Percentiles rank a stretch among this genome's conserved stretches.
These are phyloP conservation scores for Whitmania pigra DNA, from an alignment of 1,140 invertebrate species.

Conservation along the genomic window DNA sequence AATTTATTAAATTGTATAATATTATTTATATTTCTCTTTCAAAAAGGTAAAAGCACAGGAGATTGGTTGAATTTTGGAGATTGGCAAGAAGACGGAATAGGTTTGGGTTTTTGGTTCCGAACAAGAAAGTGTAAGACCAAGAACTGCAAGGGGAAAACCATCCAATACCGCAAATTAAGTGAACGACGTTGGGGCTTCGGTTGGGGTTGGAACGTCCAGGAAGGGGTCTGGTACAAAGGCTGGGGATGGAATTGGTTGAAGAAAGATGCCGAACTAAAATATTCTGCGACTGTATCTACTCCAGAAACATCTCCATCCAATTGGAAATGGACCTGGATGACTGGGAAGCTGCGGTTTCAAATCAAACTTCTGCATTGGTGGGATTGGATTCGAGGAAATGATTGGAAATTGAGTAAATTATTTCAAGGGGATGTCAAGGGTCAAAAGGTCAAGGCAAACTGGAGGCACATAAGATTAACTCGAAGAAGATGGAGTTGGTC, in stretches of 20 bases:
- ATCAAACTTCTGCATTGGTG: background rate
- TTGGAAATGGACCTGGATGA: background rate
- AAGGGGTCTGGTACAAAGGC: conserved; percentile 1
- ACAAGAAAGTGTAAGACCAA: background rate
- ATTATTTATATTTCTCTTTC: background rate
- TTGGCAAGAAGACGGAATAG: background rate
- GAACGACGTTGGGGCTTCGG: background rate
- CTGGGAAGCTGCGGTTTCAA: background rate
- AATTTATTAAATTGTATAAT: background rate
- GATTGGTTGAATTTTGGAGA: background rate
- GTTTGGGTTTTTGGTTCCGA: background rate
- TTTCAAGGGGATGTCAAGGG: too few species aligned
- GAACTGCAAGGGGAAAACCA: background rate
- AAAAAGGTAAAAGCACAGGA: background rate
- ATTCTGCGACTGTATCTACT: background rate
- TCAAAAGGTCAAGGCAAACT: too few species aligned
- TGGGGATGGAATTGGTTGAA: conserved; percentile 9
- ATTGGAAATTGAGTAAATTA: background rate
- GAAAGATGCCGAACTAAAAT: background rate
- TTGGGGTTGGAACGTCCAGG: background rate
- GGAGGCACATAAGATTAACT: too few species aligned
- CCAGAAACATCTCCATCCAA: background rate
- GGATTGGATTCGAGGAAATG: conserved; percentile 1
- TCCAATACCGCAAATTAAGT: background rate
- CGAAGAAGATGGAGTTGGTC: too few species aligned